These are phyloP conservation scores for Menidia beryllina DNA, from an alignment of 2,113 vertebrate species.

Conservation along the genomic window DNA sequence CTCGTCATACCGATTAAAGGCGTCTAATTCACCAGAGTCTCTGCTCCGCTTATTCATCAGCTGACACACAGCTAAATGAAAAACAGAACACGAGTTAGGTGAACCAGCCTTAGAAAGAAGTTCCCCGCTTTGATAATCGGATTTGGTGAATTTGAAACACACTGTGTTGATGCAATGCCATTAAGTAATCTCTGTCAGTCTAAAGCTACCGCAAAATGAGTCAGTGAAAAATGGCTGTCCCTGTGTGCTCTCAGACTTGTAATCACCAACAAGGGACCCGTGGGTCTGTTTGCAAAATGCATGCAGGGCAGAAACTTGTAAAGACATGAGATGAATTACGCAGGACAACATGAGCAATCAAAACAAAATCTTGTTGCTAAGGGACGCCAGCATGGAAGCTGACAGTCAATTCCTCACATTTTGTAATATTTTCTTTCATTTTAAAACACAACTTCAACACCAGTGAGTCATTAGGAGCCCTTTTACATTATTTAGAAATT, in stretches of 20 bases:
- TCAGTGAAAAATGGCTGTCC: too few species aligned
- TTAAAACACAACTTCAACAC: too few species aligned
- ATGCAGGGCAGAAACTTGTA: neutral
- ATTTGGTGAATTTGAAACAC: neutral
- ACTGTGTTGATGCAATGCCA: neutral
- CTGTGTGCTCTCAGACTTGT: too few species aligned
- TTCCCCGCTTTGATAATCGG: neutral
- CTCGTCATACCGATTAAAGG: slow-evolving; percentile 91
- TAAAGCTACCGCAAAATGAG: neutral
- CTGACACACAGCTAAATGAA: slow-evolving; percentile 88
- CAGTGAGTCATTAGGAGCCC: too few species aligned
- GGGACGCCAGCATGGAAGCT: neutral
- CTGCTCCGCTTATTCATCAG: slow-evolving; percentile 90
- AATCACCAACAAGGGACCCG: too few species aligned
- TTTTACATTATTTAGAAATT: too few species aligned
- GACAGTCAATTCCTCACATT: neutral
- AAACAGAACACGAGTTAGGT: neutral
- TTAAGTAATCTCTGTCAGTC: neutral
- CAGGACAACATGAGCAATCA: too few species aligned
- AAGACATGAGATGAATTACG: neutral
- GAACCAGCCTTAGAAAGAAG: neutral
- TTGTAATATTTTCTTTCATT: too few species aligned
- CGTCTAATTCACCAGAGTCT: slow-evolving; percentile 82
- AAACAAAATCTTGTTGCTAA: neutral
- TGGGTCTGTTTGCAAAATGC: neutral